Evolutionary conservation across 2,888 invertebrate species (phyloP), one percentile per base, ranked within the genome.

Genomic region (Chalcosyrphus nemorum): DNA sequence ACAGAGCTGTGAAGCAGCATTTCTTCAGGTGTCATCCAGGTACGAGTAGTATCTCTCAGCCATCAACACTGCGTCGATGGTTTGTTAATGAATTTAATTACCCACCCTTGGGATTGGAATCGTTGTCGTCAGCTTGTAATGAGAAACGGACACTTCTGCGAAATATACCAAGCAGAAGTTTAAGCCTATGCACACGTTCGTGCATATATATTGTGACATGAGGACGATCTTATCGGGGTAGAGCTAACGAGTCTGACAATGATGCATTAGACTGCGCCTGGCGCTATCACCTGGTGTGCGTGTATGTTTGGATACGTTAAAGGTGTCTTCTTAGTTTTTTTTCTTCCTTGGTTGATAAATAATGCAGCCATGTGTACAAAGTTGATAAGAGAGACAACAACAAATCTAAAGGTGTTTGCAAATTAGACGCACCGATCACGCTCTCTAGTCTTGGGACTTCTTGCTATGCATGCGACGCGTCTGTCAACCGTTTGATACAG

Each of bases 201-300:
- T 81, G 70, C 38, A 52, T 24, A 54, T 35, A 47, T 50, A 66
- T 50, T 72, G 47, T 57, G 80, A 66, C 80, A 74, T 56, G 32
- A 56, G 68, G 81, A 57, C 72, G 82, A 82, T 82, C 35, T 74
- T 74, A 82, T 82, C 82, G 68, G 38, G 52, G 56, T 47, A 52
- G 59, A 45, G 59, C 59, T 72, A 77, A 77, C 66, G 77, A 68
- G 61, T 66, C 72, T 76, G 77, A 82, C 77, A 77, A 72, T 77
- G 82, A 82, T 66, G 72, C 57, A 77, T 82, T 68, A 43, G 68
- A 63, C 68, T 68, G 43, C 56, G 84, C 68, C 57, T 84, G 84
- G 84, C 84, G 80, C 84, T 84, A 84, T 84, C 84, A 84, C 84
- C 84, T 84, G 84, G 61, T 43, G 57, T 74, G 78, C 74, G 78